Percentiles rank a stretch among this genome's conserved stretches.
Evolutionary conservation across 2,888 invertebrate species (phyloP).

Genomic region (Synanthedon myopaeformis): DNA sequence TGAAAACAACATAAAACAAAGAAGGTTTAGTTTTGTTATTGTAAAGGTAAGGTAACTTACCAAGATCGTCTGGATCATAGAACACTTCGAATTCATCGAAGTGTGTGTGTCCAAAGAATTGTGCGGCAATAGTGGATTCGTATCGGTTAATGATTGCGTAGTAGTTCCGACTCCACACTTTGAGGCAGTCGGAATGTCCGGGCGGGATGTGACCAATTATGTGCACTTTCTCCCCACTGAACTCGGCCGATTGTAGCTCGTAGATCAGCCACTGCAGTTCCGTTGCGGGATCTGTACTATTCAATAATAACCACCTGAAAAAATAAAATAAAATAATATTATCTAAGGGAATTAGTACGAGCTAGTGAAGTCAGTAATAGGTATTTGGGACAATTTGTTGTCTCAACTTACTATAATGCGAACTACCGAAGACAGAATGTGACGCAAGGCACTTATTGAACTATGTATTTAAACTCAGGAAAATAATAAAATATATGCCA

Average conservation of each 20-base stretch:
- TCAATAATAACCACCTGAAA: slow-evolving; percentile 86
- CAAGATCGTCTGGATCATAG: slow-evolving; percentile 85
- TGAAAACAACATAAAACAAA: too few species aligned
- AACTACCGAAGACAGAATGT: too few species aligned
- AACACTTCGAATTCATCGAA: slow-evolving; percentile 94
- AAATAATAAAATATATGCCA: too few species aligned
- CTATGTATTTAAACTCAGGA: too few species aligned
- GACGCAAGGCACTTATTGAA: too few species aligned
- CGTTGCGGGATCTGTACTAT: slow-evolving; percentile 96
- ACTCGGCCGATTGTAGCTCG: slow-evolving; percentile 93
- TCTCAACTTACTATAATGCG: too few species aligned
- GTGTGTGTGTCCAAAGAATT: slow-evolving; percentile 96
- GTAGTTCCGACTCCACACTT: slow-evolving; percentile 96
- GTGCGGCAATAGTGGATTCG: slow-evolving; percentile 89
- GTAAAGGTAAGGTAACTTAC: slow-evolving; percentile 34
- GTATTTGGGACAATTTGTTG: too few species aligned
- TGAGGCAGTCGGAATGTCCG: slow-evolving; percentile 91
- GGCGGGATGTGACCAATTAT: slow-evolving; percentile 98
- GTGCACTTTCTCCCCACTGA: slow-evolving; percentile 94
- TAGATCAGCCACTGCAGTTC: slow-evolving; percentile 96
- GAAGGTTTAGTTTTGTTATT: too few species aligned
- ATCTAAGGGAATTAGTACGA: too few species aligned
- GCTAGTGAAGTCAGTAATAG: too few species aligned
- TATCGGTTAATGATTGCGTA: slow-evolving; percentile 90
- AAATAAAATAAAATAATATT: slow-evolving; percentile 1